Evolutionary conservation across 64 coral and sea anemone genomes (phyloP).

Genomic region (Astreopora myriophthalma): DNA sequence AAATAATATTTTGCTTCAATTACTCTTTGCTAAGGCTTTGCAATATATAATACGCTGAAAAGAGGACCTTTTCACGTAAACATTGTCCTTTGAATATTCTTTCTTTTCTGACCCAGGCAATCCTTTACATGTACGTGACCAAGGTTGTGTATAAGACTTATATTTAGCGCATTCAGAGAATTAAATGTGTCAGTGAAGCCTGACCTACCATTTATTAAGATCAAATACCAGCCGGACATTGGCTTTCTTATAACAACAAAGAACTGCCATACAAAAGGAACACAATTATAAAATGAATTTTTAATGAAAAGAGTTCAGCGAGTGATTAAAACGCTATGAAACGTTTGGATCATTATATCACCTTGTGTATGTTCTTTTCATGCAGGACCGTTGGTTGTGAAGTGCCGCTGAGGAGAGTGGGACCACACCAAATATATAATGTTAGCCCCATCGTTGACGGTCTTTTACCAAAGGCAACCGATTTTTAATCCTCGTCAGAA

Average conservation of each 20-base stretch:
- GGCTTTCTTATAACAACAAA: slow-evolving; percentile 20
- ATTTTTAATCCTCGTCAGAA: not conserved
- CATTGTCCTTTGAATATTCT: no score
- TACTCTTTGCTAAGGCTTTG: no score
- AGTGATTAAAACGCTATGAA: not conserved
- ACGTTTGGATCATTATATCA: not conserved
- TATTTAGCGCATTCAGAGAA: not conserved
- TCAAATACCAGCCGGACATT: not conserved
- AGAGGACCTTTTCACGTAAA: no score
- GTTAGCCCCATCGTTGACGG: not conserved
- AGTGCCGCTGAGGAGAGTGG: not conserved
- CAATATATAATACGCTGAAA: no score
- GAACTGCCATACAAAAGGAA: not conserved
- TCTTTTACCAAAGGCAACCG: slow-evolving; percentile 22
- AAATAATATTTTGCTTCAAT: no score
- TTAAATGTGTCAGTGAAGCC: slow-evolving; percentile 13
- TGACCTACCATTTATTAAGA: slow-evolving; percentile 27
- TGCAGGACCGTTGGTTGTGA: no score
- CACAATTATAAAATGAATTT: no score
- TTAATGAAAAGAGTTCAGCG: not conserved
- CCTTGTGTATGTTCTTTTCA: no score
- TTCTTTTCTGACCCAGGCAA: no score
- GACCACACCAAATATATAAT: not conserved
- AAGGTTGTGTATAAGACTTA: not conserved
- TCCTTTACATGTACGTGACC: not conserved